These are phyloP conservation scores for Dromiciops gliroides DNA, from an alignment of 2,113 vertebrate species.

Conservation along the genomic window DNA sequence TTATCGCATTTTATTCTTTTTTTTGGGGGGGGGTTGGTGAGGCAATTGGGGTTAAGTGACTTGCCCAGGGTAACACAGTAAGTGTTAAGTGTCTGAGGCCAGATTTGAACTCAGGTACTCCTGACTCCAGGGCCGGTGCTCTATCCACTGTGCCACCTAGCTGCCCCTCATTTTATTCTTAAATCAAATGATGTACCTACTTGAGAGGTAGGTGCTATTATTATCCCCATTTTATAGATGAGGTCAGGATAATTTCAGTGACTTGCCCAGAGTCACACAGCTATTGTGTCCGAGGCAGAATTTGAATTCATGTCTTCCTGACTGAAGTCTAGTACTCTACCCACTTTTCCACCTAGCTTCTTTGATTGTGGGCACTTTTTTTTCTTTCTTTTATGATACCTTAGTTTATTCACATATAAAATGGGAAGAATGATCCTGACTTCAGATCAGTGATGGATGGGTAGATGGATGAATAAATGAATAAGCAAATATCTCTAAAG, in stretches of 20 bases:
- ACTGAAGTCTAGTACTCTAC: not conserved
- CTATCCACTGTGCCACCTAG: too few species aligned
- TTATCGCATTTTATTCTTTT: too few species aligned
- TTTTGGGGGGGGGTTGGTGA: too few species aligned
- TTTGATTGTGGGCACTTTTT: not conserved
- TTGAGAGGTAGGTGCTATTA: not conserved
- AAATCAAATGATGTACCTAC: too few species aligned
- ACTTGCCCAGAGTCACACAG: not conserved
- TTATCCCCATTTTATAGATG: not conserved
- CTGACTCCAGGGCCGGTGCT: too few species aligned
- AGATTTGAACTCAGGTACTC: too few species aligned
- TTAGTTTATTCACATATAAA: slow-evolving; percentile 29
- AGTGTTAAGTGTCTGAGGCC: too few species aligned
- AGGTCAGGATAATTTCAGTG: not conserved
- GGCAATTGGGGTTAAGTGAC: too few species aligned
- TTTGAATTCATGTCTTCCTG: not conserved
- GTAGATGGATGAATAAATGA: not conserved
- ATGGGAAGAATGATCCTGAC: slow-evolving; percentile 7
- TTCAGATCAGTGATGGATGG: not conserved
- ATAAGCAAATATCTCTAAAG: not conserved
- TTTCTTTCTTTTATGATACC: not conserved
- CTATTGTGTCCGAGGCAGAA: not conserved
- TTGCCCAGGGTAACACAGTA: too few species aligned
- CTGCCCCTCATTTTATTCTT: too few species aligned
- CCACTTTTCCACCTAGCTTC: not conserved